phyloP scores from a whole-genome alignment of 2,888 invertebrate genomes.

The Drosophila nigritarsus region DNA sequence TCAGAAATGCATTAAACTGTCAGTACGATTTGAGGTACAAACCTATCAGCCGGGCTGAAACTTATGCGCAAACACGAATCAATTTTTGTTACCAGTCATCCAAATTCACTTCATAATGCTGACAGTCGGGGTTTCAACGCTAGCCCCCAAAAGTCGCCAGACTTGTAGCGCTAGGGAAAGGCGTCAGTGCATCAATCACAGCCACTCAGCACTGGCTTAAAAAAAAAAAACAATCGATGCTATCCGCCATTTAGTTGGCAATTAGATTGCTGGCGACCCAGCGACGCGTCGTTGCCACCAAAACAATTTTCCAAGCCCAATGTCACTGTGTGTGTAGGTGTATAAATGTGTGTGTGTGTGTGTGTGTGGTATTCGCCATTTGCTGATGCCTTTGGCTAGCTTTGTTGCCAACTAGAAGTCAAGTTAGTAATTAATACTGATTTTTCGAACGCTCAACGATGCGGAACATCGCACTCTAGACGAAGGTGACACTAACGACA shows the following conservation, averaged over 20 bases:
- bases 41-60: constrained; percentile 9
- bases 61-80: constrained; percentile 5
- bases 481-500: constrained; percentile 42
- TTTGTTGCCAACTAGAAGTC: constrained; percentile 54
- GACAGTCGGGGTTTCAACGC: not conserved
- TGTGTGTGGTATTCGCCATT: constrained; percentile 33
- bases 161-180: constrained; percentile 5
- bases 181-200: constrained; percentile 49
- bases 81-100: not conserved
- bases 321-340: constrained; percentile 5
- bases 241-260: constrained; percentile 51
- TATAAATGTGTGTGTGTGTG: constrained; percentile 9
- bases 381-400: constrained; percentile 32
- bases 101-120: constrained; percentile 13
- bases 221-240: constrained; percentile 9
- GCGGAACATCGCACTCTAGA: constrained; percentile 67
- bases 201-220: constrained; percentile 21
- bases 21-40: not conserved
- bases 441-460: constrained; percentile 56
- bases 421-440: constrained; percentile 78
- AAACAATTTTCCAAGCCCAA: constrained; percentile 46
- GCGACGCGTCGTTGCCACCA: constrained; percentile 36
- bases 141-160: not conserved
- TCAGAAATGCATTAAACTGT: constrained; percentile 1
- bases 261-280: constrained; percentile 36